Conservation (phyloP, 2,113 vertebrate genomes). For the Hippopotamus amphibius region DNA sequence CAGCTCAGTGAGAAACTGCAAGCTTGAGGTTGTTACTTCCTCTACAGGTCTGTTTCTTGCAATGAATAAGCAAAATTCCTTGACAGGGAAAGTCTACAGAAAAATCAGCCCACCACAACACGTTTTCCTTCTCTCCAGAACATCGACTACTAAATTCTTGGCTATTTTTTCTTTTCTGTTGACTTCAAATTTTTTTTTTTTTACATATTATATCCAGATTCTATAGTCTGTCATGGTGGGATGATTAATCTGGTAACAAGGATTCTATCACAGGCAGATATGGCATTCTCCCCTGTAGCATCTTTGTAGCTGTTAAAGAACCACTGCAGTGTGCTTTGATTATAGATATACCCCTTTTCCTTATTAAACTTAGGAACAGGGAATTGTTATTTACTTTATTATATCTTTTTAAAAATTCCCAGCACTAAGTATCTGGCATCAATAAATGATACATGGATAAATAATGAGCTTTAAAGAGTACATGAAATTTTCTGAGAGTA, state of each 20-base stretch:
- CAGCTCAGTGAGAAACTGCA: background rate
- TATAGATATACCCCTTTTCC: background rate
- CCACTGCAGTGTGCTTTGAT: background rate
- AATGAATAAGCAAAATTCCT: background rate
- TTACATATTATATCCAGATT: background rate
- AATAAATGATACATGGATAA: slow-evolving; percentile 26
- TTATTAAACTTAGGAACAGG: background rate
- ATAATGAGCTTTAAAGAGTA: background rate
- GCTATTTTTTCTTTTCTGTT: background rate
- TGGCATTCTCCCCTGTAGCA: background rate
- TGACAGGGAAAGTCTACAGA: background rate
- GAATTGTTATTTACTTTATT: background rate
- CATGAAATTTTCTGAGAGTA: background rate
- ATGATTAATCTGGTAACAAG: background rate
- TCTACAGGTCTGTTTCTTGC: background rate
- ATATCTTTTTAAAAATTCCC: background rate
- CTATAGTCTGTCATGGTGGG: background rate
- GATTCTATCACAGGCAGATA: background rate
- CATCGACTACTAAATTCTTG: background rate
- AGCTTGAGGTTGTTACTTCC: background rate
- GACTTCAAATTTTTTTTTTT: background rate
- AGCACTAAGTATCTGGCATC: background rate
- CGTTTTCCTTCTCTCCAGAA: background rate
- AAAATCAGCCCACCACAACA: background rate
- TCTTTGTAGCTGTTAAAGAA: background rate